A percentile compares a stretch with the other conserved stretches of the same genome.
phyloP scores from a whole-genome alignment of 2,888 invertebrate genomes.

The Temnothorax unifasciatus region DNA sequence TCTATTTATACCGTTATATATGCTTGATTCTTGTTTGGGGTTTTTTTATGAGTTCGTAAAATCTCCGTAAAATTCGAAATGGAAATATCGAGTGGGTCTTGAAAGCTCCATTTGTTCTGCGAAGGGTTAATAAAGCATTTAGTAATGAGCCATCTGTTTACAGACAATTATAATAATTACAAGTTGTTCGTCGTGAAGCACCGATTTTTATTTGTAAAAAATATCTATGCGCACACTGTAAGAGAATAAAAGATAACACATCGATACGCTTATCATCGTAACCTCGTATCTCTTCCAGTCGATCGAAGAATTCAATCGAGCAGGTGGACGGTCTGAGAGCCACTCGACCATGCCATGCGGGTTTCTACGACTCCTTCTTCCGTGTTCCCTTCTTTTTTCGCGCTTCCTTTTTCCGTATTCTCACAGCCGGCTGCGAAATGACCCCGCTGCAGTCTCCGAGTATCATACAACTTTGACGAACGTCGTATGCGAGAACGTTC shows the following conservation, averaged over 20 bases:
- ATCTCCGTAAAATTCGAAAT: too few relatives aligned
- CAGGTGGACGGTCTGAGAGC: slow-evolving; percentile 34
- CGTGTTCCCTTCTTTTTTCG: slow-evolving; percentile 1
- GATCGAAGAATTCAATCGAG: slow-evolving; percentile 42
- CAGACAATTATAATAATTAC: neutral
- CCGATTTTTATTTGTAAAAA: neutral
- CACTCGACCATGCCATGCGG: slow-evolving; percentile 11
- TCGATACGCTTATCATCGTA: neutral
- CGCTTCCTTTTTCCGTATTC: slow-evolving; percentile 44
- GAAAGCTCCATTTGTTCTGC: too few relatives aligned
- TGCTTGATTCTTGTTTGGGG: too few relatives aligned
- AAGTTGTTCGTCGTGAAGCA: neutral
- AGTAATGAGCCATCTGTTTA: neutral
- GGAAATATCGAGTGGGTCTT: too few relatives aligned
- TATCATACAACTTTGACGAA: slow-evolving; percentile 72
- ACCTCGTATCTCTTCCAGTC: slow-evolving; percentile 3
- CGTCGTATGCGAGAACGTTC: slow-evolving; percentile 59
- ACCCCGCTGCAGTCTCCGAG: slow-evolving; percentile 58
- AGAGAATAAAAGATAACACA: neutral
- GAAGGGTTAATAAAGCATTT: neutral
- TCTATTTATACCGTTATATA: too few relatives aligned
- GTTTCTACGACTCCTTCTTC: slow-evolving; percentile 37
- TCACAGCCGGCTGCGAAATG: slow-evolving; percentile 38
- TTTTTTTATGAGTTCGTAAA: too few relatives aligned
- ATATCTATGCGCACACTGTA: neutral